These are phyloP conservation scores for Piscicola geometra DNA, from an alignment of 2,888 invertebrate species.

Conservation along the genomic window DNA sequence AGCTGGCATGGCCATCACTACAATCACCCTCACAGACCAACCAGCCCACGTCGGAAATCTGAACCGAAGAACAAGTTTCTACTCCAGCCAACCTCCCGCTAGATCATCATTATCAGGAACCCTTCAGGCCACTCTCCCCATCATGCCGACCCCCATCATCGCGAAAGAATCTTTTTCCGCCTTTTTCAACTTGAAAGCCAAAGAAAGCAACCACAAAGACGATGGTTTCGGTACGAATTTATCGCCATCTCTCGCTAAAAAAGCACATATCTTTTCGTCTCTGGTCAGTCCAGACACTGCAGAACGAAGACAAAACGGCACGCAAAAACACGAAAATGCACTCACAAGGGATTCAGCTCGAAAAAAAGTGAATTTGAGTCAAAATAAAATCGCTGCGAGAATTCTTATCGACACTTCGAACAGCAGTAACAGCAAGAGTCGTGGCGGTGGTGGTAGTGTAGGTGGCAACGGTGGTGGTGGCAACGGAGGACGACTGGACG, in stretches of 20 bases:
- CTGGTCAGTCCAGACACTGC: background rate
- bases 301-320: background rate
- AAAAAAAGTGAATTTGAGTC: too few species aligned
- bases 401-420: background rate
- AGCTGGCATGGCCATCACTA: too few species aligned
- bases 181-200: background rate
- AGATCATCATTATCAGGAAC: background rate
- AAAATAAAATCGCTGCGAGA: too few species aligned
- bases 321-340: background rate
- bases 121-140: background rate
- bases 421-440: constrained; percentile 1
- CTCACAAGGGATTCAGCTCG: background rate
- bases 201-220: background rate
- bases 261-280: background rate
- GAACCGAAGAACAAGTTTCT: background rate
- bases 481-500: too few species aligned
- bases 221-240: too few species aligned
- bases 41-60: background rate
- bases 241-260: background rate
- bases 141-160: too few species aligned
- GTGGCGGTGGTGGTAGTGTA: background rate
- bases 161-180: too few species aligned
- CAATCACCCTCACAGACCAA: background rate
- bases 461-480: too few species aligned
- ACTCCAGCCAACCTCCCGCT: background rate